Evolutionary conservation across 1,140 invertebrate genomes (phyloP), one percentile per base, ranked within the genome.

Genomic region (Phortica variegata): DNA sequence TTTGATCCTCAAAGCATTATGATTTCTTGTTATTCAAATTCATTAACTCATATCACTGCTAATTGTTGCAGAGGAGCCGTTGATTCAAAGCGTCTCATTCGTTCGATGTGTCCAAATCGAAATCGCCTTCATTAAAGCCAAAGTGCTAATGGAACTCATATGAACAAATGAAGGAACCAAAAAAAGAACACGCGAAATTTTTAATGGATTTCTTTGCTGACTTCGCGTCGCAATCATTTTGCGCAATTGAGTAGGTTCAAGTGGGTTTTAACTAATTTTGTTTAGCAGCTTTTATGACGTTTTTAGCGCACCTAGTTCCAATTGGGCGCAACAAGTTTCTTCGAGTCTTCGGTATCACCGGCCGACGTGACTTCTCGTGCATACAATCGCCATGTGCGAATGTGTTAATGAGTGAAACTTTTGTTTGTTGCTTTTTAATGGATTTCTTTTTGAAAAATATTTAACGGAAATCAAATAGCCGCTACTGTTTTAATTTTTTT

Each of bases 221-320:
- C n/a, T n/a, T n/a, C n/a, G 15, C 21, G 16, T 21, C 21, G 32
- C 39, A 48, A 7, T 51, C 54, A 60, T 60, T 63, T 66, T 66
- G 63, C 56, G 53, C 47, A 62, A 66, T 59, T 37, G 68, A 66
- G 68, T 68, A 63, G 63, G 63, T 66, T 66, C 63, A 66, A 66
- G 63, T 66, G 63, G 62, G 62, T 66, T 66, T 66, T 66, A 66
- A 66, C 62, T 66, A 68, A 66, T 60, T 66, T 60, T 58, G 52
- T 68, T 66, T 66, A 66, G 60, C 63, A 34, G 63, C 62, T 68
- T 63, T 68, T 68, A 61, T n/a, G n/a, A n/a, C n/a, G n/a, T n/a
- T n/a, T n/a, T n/a, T n/a, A n/a, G n/a, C n/a, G n/a, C n/a, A n/a
- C n/a, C n/a, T n/a, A n/a, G n/a, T n/a, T n/a, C n/a, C n/a, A n/a